A percentile compares a stretch with the other conserved stretches of the same genome.
phyloP scores from a whole-genome alignment of 2,797 vertebrate species.

The Nyctalus aviator region DNA sequence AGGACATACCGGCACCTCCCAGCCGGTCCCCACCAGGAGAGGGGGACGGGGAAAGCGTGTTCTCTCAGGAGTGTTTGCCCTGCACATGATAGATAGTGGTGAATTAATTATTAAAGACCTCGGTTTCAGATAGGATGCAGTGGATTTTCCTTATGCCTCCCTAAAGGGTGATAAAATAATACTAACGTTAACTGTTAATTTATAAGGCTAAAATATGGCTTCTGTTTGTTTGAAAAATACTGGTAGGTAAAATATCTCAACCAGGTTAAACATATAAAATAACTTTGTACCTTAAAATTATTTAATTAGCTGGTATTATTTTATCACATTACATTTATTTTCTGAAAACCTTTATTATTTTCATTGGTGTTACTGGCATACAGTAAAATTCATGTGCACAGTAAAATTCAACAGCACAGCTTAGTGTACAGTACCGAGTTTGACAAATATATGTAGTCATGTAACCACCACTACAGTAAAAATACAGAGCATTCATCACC shows the following conservation, averaged over 20 bases:
- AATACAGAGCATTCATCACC: neutral
- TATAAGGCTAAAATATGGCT: neutral
- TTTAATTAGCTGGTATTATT: neutral
- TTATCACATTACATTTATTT: conserved; percentile 31
- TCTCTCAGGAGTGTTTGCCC: neutral
- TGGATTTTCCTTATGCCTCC: neutral
- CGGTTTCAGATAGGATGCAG: neutral
- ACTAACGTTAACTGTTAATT: conserved; percentile 36
- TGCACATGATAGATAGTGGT: neutral
- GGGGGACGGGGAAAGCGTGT: neutral
- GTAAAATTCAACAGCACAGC: neutral
- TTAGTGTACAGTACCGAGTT: neutral
- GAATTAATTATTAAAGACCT: neutral
- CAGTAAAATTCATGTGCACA: neutral
- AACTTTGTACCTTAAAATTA: neutral
- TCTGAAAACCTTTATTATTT: conserved; percentile 22
- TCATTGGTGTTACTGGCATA: conserved; percentile 1
- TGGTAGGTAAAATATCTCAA: neutral
- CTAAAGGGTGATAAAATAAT: conserved; percentile 14
- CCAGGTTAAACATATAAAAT: conserved; percentile 9
- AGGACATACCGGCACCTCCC: neutral
- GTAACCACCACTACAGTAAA: neutral
- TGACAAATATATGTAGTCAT: neutral
- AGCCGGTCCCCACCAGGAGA: neutral
- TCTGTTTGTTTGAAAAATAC: neutral